phyloP scores from a whole-genome alignment of 2,113 vertebrate species.

The Ardeotis arabs region DNA sequence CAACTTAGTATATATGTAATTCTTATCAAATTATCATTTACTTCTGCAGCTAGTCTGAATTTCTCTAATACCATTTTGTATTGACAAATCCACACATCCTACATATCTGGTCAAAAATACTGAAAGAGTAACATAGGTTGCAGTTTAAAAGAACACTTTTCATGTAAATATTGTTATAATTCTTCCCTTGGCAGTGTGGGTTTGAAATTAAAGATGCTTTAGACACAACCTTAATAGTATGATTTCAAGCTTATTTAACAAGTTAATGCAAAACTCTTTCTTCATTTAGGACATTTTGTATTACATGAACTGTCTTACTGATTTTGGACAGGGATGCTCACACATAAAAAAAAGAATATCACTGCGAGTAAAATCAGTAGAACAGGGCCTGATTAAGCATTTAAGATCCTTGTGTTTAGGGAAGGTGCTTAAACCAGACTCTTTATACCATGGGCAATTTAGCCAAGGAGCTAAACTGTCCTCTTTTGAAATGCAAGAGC shows the following conservation, averaged over 20 bases:
- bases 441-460: not conserved
- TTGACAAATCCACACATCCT: not conserved
- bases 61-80: not conserved
- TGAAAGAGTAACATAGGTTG: not conserved
- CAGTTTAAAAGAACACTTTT: not conserved
- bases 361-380: not conserved
- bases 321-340: not conserved
- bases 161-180: not conserved
- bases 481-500: not conserved
- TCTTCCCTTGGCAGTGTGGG: not conserved
- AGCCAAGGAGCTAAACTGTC: not conserved
- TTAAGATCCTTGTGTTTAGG: not conserved
- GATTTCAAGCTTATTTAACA: not conserved
- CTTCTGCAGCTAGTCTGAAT: not conserved
- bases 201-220: not conserved
- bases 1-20: not conserved
- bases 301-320: not conserved
- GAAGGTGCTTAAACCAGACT: not conserved
- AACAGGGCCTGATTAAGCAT: not conserved
- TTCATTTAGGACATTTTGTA: not conserved
- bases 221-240: not conserved
- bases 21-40: not conserved
- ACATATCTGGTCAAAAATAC: not conserved
- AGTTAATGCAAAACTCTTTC: not conserved
- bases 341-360: not conserved